Conservation (phyloP, 2,888 invertebrate species). For the Patella ulyssiponensis region DNA sequence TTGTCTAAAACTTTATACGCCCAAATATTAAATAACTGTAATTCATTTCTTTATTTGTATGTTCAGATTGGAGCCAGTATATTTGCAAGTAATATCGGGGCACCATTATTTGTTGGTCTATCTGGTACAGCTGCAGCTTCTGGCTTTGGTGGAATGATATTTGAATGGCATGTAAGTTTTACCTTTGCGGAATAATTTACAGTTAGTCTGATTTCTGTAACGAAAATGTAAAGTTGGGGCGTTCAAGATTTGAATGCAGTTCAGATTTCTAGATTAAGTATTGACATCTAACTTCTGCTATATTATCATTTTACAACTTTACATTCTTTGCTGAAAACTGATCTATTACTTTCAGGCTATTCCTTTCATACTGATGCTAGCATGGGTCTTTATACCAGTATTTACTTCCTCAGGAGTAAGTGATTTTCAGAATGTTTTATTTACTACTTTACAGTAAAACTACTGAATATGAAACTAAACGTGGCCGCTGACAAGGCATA, state of each 20-base stretch:
- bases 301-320: too few species aligned
- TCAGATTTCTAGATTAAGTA: too few species aligned
- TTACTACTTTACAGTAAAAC: too few species aligned
- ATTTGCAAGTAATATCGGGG: constrained; percentile 46
- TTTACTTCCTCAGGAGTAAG: constrained; percentile 55
- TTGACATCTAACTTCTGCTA: too few species aligned
- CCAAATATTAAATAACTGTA: background rate
- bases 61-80: constrained; percentile 46
- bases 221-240: too few species aligned
- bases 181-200: too few species aligned
- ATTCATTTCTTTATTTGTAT: background rate
- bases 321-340: background rate
- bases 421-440: background rate
- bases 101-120: constrained; percentile 55
- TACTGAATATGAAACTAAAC: too few species aligned
- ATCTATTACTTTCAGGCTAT: constrained; percentile 41
- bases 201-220: too few species aligned
- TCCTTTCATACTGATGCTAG: constrained; percentile 46
- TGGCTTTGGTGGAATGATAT: constrained; percentile 54
- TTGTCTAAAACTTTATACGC: too few species aligned
- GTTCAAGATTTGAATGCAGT: too few species aligned
- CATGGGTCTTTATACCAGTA: constrained; percentile 55
- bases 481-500: too few species aligned
- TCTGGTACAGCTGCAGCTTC: constrained; percentile 54
- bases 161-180: constrained; percentile 57